Conservation (phyloP, 23 tunicate species). For the Ascidia mentula region DNA sequence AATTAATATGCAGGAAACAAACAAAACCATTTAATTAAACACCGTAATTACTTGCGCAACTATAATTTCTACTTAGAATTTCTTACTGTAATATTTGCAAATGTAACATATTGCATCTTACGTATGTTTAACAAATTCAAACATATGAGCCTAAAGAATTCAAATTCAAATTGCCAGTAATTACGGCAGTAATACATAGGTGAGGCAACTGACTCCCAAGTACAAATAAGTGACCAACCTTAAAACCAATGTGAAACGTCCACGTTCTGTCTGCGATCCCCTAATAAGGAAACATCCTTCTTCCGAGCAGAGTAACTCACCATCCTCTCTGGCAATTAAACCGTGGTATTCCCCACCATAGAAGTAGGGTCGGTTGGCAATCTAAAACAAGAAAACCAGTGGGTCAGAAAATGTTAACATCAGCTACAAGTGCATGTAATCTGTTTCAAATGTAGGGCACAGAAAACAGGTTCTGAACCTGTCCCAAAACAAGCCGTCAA, state of each 20-base stretch:
- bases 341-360: slow-evolving; percentile 85
- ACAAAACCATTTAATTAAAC: too few relatives aligned
- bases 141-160: too few relatives aligned
- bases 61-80: too few relatives aligned
- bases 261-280: slow-evolving; percentile 70
- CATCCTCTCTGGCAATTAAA: slow-evolving; percentile 52
- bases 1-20: too few relatives aligned
- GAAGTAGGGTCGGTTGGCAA: slow-evolving; percentile 46
- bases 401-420: not conserved
- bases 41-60: too few relatives aligned
- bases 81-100: too few relatives aligned
- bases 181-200: not conserved
- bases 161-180: too few relatives aligned
- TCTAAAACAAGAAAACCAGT: not conserved
- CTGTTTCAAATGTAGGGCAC: not conserved
- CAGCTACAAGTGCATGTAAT: not conserved
- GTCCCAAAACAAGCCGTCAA: too few relatives aligned
- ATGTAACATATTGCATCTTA: too few relatives aligned
- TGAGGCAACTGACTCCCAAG: not conserved
- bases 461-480: not conserved
- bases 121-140: too few relatives aligned
- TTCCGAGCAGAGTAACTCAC: slow-evolving; percentile 53
- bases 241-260: slow-evolving; percentile 65
- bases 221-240: slow-evolving; percentile 31
- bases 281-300: slow-evolving; percentile 83